Evolutionary conservation across 2,797 vertebrate species (phyloP), one percentile per base, ranked within the genome.

Genomic region (Silurus aristotelis): DNA sequence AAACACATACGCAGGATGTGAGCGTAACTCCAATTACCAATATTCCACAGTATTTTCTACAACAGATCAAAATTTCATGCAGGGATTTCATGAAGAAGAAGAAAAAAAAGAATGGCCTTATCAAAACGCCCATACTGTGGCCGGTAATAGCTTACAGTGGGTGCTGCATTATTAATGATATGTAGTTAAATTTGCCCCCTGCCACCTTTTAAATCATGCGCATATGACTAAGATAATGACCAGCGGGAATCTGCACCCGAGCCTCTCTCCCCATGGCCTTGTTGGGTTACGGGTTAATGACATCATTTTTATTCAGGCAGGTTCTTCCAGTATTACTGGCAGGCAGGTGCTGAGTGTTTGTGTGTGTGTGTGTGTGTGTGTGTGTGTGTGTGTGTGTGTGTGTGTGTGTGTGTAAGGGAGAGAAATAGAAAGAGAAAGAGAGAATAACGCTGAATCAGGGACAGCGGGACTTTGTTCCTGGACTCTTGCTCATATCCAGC

Each of bases 221-320:
- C 85, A 88, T 89, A 88, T 88, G 89, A 85, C 83, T 77, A 82
- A 89, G 89, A 87, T 88, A 88, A 89, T 86, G 87, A 88, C 84
- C 82, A 46, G 82, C 85, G 85, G 86, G 87, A 86, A 78, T 84
- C 66, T 87, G 89, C 79, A 84, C 83, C 84, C 60, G 87, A 84
- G 85, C 77, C 79, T 75, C 73, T 88, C 80, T 85, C 87, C 86
- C 73, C 19, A 9, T 38, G 85, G 86, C 78, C 82, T 87, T 75
- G 87, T 83, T 80, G 79, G 87, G 85, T 86, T 85, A 85, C n/a
- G 84, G 94, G 94, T 95, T 95, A 95, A 95, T 94, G 92, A 94
- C 92, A 93, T 94, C 93, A 95, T 95, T 94, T 95, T 93, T 92
- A 95, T 95, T 95, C 95, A 93, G 93, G 90, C 88, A 52, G 87